phyloP scores from a whole-genome alignment of 2,888 invertebrate genomes.

The Machimus rusticus region DNA sequence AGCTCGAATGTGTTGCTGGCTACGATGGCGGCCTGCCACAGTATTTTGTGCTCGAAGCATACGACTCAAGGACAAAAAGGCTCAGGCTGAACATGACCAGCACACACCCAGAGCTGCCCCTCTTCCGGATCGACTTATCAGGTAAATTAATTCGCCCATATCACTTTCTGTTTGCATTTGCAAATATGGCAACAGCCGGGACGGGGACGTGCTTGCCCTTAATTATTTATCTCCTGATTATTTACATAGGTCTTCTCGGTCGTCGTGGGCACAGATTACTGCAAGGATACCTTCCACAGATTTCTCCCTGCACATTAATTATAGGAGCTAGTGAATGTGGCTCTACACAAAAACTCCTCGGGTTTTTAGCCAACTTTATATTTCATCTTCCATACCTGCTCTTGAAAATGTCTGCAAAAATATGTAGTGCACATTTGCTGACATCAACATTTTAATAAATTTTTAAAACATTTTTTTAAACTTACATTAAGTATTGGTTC shows the following conservation, averaged over 20 bases:
- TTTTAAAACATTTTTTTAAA: not conserved
- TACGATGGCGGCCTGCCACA: constrained; percentile 91
- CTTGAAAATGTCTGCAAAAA: not conserved
- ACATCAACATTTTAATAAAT: not conserved
- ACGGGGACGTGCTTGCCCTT: not conserved
- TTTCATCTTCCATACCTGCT: not conserved
- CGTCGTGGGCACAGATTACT: not conserved
- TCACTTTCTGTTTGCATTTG: not conserved
- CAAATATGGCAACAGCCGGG: not conserved
- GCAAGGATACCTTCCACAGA: not conserved
- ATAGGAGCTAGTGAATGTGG: not conserved
- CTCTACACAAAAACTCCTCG: not conserved
- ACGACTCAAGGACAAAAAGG: constrained; percentile 76
- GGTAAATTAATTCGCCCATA: constrained; percentile 52
- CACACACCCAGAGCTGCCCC: constrained; percentile 67
- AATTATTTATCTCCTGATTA: not conserved
- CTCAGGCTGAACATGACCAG: constrained; percentile 76
- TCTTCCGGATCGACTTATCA: constrained; percentile 67
- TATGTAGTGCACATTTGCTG: not conserved
- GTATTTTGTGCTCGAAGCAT: constrained; percentile 82
- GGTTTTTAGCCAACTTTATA: not conserved
- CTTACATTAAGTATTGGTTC: not conserved
- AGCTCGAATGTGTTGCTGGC: constrained; percentile 85
- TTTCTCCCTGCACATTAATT: not conserved
- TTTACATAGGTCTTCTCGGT: not conserved